Percentiles rank a stretch among this genome's conserved stretches.
These are phyloP conservation scores for Coleophora deauratella DNA, from an alignment of 2,888 invertebrate genomes.

Conservation along the genomic window DNA sequence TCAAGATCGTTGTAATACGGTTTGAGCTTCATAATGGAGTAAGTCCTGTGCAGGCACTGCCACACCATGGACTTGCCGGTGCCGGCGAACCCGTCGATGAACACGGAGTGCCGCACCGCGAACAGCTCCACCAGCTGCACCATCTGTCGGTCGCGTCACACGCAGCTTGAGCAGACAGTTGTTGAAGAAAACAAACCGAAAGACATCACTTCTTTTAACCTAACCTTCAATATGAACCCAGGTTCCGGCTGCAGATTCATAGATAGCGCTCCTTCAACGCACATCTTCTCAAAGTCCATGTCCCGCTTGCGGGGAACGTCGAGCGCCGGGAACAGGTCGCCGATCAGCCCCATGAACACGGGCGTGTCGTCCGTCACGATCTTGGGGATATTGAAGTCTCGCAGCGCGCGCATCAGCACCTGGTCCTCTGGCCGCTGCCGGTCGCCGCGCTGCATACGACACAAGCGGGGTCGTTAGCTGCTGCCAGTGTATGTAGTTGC, in stretches of 20 bases:
- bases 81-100: slow-evolving; percentile 89
- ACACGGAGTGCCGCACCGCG: slow-evolving; percentile 95
- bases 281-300: slow-evolving; percentile 86
- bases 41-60: slow-evolving; percentile 90
- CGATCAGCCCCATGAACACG: slow-evolving; percentile 95
- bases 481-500: too few relatives aligned
- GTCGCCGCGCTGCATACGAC: slow-evolving; percentile 77
- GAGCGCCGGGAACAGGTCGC: slow-evolving; percentile 92
- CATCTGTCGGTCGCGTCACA: slow-evolving; percentile 75
- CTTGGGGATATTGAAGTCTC: slow-evolving; percentile 96
- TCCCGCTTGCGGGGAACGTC: slow-evolving; percentile 93
- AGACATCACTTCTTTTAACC: slow-evolving; percentile 1
- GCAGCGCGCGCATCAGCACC: slow-evolving; percentile 92
- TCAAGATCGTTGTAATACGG: slow-evolving; percentile 93
- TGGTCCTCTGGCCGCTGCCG: slow-evolving; percentile 89
- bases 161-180: too few relatives aligned
- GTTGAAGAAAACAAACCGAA: too few relatives aligned
- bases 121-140: slow-evolving; percentile 95
- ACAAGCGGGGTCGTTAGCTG: too few relatives aligned
- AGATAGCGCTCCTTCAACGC: slow-evolving; percentile 85
- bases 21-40: slow-evolving; percentile 84
- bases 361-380: slow-evolving; percentile 94
- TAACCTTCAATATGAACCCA: slow-evolving; percentile 86
- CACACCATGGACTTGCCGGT: slow-evolving; percentile 95
- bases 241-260: slow-evolving; percentile 93